A percentile compares a stretch with the other conserved stretches of the same genome.
These are phyloP conservation scores for Neoniphon sammara DNA, from an alignment of 2,797 vertebrate genomes.

Conservation along the genomic window DNA sequence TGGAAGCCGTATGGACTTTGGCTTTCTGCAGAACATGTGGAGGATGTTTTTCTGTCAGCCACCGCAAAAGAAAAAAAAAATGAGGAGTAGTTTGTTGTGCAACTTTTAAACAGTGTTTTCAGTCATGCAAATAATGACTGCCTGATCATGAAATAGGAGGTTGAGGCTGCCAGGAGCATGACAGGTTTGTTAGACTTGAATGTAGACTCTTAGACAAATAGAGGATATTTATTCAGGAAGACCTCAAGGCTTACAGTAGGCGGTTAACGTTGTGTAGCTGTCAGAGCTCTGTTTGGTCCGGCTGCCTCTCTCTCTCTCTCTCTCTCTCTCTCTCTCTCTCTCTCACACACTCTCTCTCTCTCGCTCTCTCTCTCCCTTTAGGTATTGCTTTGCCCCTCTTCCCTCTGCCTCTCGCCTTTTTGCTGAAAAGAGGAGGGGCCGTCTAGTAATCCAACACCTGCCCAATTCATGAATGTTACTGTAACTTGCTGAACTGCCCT, in stretches of 20 bases:
- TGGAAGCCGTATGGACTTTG: conserved; percentile 5
- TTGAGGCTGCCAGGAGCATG: conserved; percentile 20
- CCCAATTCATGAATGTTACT: conserved; percentile 83
- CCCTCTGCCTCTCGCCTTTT: conserved; percentile 65
- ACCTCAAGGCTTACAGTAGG: conserved; percentile 66
- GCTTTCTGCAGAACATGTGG: conserved; percentile 4
- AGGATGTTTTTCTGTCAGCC: conserved; percentile 24
- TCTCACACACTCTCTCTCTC: conserved; percentile 44
- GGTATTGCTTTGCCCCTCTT: conserved; percentile 66
- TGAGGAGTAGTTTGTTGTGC: conserved; percentile 1
- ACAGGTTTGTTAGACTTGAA: conserved; percentile 46
- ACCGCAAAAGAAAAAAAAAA: not conserved
- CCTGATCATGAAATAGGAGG: conserved; percentile 3
- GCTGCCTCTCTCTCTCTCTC: conserved; percentile 41
- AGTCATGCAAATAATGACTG: conserved; percentile 2
- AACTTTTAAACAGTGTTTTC: conserved; percentile 5
- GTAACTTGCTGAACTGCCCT: conserved; percentile 88
- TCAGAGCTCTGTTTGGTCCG: conserved; percentile 40
- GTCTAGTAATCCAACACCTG: conserved; percentile 92
- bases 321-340: conserved; percentile 28
- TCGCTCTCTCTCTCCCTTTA: conserved; percentile 61
- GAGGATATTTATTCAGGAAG: conserved; percentile 75
- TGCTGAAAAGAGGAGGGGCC: conserved; percentile 84
- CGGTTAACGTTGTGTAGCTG: conserved; percentile 70
- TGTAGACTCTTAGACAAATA: conserved; percentile 65